A percentile compares a stretch with the other conserved stretches of the same genome.
phyloP scores from a whole-genome alignment of 2,797 vertebrate genomes.

The Pseudochromis fuscus region DNA sequence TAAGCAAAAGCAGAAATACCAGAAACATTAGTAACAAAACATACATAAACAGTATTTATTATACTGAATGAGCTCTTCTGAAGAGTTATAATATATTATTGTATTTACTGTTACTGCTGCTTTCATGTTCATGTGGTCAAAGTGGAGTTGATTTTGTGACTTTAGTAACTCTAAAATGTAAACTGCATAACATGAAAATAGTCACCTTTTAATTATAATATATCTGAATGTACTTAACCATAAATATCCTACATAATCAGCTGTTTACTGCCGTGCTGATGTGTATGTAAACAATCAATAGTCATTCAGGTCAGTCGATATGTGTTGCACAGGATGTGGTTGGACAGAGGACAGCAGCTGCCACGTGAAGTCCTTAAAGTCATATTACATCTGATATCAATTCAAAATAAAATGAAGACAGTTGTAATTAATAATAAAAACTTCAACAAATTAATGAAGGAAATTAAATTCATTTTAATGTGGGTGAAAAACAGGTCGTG shows the following conservation, averaged over 20 bases:
- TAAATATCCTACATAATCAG: background rate
- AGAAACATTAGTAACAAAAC: too few species aligned
- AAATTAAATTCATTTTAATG: too few species aligned
- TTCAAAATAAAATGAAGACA: background rate
- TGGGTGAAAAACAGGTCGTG: too few species aligned
- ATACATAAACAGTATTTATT: too few species aligned
- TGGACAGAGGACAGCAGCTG: conserved; percentile 14
- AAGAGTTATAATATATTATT: too few species aligned
- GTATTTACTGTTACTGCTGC: background rate
- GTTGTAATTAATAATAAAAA: background rate
- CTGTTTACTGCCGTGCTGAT: conserved; percentile 6
- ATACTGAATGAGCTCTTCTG: too few species aligned
- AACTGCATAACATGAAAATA: background rate
- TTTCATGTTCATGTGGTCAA: background rate
- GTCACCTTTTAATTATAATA: background rate
- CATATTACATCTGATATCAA: conserved; percentile 2
- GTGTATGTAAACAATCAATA: conserved; percentile 43
- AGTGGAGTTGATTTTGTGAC: background rate
- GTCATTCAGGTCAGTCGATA: conserved; percentile 60
- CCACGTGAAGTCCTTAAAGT: conserved; percentile 27
- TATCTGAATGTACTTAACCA: background rate
- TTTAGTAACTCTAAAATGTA: background rate
- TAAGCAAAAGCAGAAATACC: too few species aligned
- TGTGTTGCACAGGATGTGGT: conserved; percentile 3
- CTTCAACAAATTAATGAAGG: too few species aligned